Base-by-base conservation (phyloP, 2,888 invertebrate genomes). In the Ophion slaviceki region DNA sequence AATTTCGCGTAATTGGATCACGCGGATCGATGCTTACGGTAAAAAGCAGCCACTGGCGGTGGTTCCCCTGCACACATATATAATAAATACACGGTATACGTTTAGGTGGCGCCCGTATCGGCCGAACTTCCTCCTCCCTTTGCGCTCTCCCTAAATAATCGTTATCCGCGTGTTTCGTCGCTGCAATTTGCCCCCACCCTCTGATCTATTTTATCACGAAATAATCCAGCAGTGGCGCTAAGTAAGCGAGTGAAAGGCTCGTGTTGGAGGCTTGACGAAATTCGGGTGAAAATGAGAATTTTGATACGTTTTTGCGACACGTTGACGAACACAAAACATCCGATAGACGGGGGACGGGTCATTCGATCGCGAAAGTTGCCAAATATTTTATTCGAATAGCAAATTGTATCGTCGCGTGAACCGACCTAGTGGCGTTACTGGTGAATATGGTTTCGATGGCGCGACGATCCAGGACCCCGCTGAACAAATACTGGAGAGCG, bases 401-500 rank as follows among this genome's bases (percentile, higher is more conserved):
- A 47, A 47, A 47, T 14, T 14, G 47, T 47, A 14, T 14, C 11
- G 47, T 14, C 2, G 45, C 8, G 10, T n/a, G 17, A 67, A 90
- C 91, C 87, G 80, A 93, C 93, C 93, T 92, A 79, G 92, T 92
- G 53, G 91, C 88, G 86, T 93, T 94, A 78, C 92, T 93, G 82
- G 93, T 91, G 88, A 93, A 94, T 81, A 94, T 93, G 64, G 93
- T 93, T 87, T 93, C 93, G 88, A 94, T 92, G 70, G 93, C 92
- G 24, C 91, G 91, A 20, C 93, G 92, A 91, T 96, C 96, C 87
- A 96, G 94, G 86, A 96, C 95, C 79, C 96, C 95, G 89, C 96
- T 96, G 94, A 96, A 96, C 87, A 96, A 95, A 94, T 96, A 97
- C 94, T 97, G 96, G 75, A 96, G 95, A n/a, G 95, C 95, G 79